Base-by-base conservation (phyloP, 2,113 vertebrate genomes). In the Micromys minutus region DNA sequence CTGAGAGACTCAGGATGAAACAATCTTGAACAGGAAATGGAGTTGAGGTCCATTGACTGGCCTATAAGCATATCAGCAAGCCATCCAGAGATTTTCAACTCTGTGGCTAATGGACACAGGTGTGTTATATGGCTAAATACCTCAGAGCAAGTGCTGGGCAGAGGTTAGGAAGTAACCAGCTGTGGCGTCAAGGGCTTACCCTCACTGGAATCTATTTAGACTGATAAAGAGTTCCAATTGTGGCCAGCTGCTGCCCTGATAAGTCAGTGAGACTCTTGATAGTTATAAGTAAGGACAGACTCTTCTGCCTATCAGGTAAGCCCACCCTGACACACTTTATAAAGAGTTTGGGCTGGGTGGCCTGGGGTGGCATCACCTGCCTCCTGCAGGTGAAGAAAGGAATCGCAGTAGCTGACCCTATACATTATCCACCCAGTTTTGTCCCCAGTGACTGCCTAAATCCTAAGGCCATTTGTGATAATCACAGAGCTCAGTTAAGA, bases 171-270 rank as follows among this genome's bases (percentile, higher is more conserved):
- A 69, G 67, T 39, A 91, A 69, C 71, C 31, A 87, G 72, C 61
- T 95, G 42, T 87, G 55, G 39, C 7, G 2, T 63, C 10, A 74
- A 81, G 65, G 42, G 12, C 1, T 39, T 75, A 76, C 61, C 61
- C 88, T 88, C 45, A 74, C 93, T 36, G 52, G 50, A 31, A 29
- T 36, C 71, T 36, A 2, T 29, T 87, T 63, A 61, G 15, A 26
- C 31, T 86, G 71, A 96, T 85, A 87, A 77, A 10, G 50, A n/a
- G 31, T 31, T 50, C 10, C 36, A 45, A 57, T 55, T 26, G 61
- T 31, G 17, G n/a, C 22, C 87, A 90, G 63, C 59, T 95, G 12
- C 74, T 89, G 69, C 83, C 57, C 26, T 95, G 26, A 22, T 16
- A 72, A 50, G 5, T 65, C 36, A 57, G 76, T 45, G 59, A 89